These are phyloP conservation scores for Ctenopoma kingsleyae DNA, from an alignment of 2,797 vertebrate genomes.

Conservation along the genomic window DNA sequence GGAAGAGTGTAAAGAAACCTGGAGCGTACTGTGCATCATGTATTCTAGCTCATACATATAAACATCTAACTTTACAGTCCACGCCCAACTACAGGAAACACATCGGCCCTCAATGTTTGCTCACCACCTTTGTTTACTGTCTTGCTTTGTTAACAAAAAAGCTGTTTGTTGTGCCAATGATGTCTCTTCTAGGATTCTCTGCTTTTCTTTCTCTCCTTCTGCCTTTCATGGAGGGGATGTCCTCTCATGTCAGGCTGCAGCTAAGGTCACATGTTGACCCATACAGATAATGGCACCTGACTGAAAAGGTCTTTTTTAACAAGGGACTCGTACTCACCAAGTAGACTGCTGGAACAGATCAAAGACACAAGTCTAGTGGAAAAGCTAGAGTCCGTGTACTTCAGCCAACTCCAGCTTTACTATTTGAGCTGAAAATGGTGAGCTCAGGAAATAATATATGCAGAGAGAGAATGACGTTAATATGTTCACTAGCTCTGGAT, in stretches of 20 bases:
- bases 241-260: constrained; percentile 45
- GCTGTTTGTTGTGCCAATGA: constrained; percentile 48
- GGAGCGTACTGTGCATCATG: not conserved
- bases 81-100: constrained; percentile 20
- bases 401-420: constrained; percentile 52
- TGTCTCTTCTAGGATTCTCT: constrained; percentile 52
- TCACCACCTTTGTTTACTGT: constrained; percentile 54
- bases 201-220: constrained; percentile 22
- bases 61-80: constrained; percentile 13
- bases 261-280: constrained; percentile 63
- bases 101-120: constrained; percentile 39
- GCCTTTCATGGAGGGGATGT: constrained; percentile 17
- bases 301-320: constrained; percentile 40
- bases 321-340: constrained; percentile 38
- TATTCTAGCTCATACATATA: not conserved
- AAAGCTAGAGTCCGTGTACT: constrained; percentile 36
- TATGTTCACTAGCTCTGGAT: constrained; percentile 7
- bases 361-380: constrained; percentile 57
- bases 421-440: constrained; percentile 58
- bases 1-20: not conserved
- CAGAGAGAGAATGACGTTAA: constrained; percentile 30
- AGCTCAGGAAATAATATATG: constrained; percentile 58
- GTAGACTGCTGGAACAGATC: constrained; percentile 61
- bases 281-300: constrained; percentile 64
- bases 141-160: constrained; percentile 47